Conservation (phyloP, 2,888 invertebrate genomes). For the Tachystola acroxantha region DNA sequence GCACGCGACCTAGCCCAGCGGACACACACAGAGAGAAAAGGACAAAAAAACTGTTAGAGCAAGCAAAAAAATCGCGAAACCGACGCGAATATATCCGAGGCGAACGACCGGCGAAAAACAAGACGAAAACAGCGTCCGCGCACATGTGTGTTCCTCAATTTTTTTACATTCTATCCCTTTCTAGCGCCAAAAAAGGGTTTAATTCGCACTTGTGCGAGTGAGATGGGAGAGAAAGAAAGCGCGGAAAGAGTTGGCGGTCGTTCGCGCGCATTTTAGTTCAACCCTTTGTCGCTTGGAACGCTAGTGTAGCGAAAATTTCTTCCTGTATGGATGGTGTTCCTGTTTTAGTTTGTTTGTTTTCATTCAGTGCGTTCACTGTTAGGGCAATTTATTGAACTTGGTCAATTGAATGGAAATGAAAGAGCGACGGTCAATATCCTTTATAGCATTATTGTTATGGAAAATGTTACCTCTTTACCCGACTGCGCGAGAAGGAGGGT, state of each 20-base stretch:
- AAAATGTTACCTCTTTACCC: too few species aligned
- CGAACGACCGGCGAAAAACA: constrained; percentile 74
- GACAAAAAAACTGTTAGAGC: constrained; percentile 41
- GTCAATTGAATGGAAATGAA: too few species aligned
- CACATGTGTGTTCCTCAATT: constrained; percentile 74
- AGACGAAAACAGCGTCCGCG: constrained; percentile 61
- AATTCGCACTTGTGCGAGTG: constrained; percentile 33
- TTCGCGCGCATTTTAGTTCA: constrained; percentile 54
- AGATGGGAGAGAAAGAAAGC: constrained; percentile 64
- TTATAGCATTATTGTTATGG: too few species aligned
- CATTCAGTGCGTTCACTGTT: not conserved
- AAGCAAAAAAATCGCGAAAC: constrained; percentile 42
- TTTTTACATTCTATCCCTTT: constrained; percentile 61
- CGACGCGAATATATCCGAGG: constrained; percentile 61
- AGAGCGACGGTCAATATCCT: too few species aligned
- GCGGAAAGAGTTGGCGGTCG: constrained; percentile 63
- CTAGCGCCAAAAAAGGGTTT: constrained; percentile 55
- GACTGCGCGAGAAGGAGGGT: too few species aligned
- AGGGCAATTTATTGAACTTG: too few species aligned
- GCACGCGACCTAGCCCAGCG: constrained; percentile 63
- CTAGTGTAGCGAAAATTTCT: constrained; percentile 56
- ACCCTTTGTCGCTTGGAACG: constrained; percentile 56
- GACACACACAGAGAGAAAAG: constrained; percentile 52
- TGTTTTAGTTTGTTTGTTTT: constrained; percentile 20
- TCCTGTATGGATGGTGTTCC: constrained; percentile 59